Conservation (phyloP, 2,888 invertebrate genomes). For the Xestobium rufovillosum region DNA sequence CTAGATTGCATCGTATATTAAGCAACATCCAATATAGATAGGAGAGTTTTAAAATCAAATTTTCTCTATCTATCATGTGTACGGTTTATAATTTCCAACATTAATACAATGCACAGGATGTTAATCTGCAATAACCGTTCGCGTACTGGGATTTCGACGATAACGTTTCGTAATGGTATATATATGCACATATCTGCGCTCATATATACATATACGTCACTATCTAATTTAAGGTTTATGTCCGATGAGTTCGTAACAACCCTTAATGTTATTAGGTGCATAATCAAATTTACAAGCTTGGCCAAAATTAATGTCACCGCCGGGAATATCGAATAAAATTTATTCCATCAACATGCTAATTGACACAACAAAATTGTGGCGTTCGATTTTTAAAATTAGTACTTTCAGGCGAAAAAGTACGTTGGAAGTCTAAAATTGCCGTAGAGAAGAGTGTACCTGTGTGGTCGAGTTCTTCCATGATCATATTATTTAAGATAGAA, state of each 20-base stretch:
- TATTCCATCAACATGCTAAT: too few relatives aligned
- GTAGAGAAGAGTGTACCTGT: too few relatives aligned
- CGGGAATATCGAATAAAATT: too few relatives aligned
- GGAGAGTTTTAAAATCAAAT: constrained; percentile 47
- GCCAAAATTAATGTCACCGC: too few relatives aligned
- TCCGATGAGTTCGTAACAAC: constrained; percentile 23
- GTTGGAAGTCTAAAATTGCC: too few relatives aligned
- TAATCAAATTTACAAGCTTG: too few relatives aligned
- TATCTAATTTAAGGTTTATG: constrained; percentile 38
- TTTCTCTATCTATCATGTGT: constrained; percentile 44
- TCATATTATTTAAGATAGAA: too few relatives aligned
- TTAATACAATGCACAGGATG: constrained; percentile 45
- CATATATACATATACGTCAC: constrained; percentile 26
- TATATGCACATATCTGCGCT: constrained; percentile 14
- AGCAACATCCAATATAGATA: constrained; percentile 44
- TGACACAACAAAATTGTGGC: too few relatives aligned
- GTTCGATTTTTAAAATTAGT: too few relatives aligned
- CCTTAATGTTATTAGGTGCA: constrained; percentile 1
- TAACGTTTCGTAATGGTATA: constrained; percentile 34
- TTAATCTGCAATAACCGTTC: constrained; percentile 45
- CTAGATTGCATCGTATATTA: constrained; percentile 46
- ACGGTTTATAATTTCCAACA: constrained; percentile 44
- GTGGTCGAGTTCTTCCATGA: too few relatives aligned
- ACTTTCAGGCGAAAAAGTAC: too few relatives aligned
- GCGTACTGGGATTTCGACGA: constrained; percentile 38